Percentiles rank a stretch among this genome's conserved stretches.
These are phyloP conservation scores for Arge pagana DNA, from an alignment of 2,888 invertebrate genomes.

Conservation along the genomic window DNA sequence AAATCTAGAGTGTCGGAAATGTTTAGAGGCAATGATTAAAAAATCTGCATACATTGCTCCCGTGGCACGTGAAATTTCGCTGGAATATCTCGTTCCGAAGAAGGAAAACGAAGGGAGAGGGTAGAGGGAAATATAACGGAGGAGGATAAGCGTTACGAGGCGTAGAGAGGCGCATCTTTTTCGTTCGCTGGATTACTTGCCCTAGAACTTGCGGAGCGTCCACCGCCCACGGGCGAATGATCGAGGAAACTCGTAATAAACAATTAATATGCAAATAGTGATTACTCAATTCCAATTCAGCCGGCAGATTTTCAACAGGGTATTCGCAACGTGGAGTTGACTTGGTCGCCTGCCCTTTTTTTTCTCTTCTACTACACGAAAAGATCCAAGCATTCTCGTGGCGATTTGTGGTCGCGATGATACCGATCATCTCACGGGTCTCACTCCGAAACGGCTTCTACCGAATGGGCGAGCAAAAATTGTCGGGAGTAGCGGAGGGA, in stretches of 20 bases:
- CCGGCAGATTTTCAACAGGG: slow-evolving; percentile 47
- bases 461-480: too few relatives aligned
- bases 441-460: too few relatives aligned
- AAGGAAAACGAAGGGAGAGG: not conserved
- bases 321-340: slow-evolving; percentile 34
- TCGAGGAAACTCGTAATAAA: slow-evolving; percentile 43
- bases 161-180: too few relatives aligned
- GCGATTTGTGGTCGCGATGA: slow-evolving; percentile 1
- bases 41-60: slow-evolving; percentile 40
- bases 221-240: slow-evolving; percentile 8
- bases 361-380: slow-evolving; percentile 6
- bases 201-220: not conserved
- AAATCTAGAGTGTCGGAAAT: slow-evolving; percentile 16
- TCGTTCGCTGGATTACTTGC: too few relatives aligned
- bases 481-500: too few relatives aligned
- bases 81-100: not conserved
- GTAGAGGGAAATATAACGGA: too few relatives aligned
- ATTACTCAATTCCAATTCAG: slow-evolving; percentile 54
- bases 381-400: slow-evolving; percentile 13
- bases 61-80: slow-evolving; percentile 21
- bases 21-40: slow-evolving; percentile 28
- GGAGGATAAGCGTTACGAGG: too few relatives aligned
- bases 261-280: slow-evolving; percentile 57
- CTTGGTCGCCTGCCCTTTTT: slow-evolving; percentile 18
- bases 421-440: too few relatives aligned